Percentiles rank a stretch among this genome's conserved stretches.
phyloP scores from a whole-genome alignment of 2,797 vertebrate genomes.

The Acanthiza pusilla region DNA sequence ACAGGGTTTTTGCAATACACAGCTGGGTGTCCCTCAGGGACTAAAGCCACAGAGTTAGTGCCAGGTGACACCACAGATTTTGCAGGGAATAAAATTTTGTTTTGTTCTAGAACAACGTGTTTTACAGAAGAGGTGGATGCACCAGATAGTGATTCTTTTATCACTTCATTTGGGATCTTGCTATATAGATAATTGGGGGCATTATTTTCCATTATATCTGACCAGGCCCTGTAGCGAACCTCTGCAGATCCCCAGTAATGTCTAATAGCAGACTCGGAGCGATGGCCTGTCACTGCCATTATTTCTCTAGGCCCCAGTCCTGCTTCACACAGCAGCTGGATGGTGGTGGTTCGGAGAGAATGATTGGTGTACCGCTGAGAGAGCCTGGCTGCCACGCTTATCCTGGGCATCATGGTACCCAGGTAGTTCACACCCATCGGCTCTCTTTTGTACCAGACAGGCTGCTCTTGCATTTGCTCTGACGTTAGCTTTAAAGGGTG shows the following conservation, averaged over 20 bases:
- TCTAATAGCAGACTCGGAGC: slow-evolving; percentile 49
- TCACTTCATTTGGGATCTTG: slow-evolving; percentile 26
- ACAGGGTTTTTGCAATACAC: not conserved
- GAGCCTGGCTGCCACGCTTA: slow-evolving; percentile 64
- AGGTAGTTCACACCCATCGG: slow-evolving; percentile 68
- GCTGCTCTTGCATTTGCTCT: slow-evolving; percentile 63
- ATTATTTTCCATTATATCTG: slow-evolving; percentile 28
- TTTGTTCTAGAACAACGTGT: slow-evolving; percentile 1
- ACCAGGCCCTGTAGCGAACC: slow-evolving; percentile 54
- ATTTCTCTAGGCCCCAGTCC: slow-evolving; percentile 65
- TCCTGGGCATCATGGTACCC: slow-evolving; percentile 68
- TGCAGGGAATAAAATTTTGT: slow-evolving; percentile 1
- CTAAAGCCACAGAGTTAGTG: not conserved
- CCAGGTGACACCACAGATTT: not conserved
- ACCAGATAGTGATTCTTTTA: not conserved
- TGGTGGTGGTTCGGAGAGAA: slow-evolving; percentile 65
- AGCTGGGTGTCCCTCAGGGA: not conserved
- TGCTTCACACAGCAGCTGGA: slow-evolving; percentile 63
- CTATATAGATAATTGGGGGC: not conserved
- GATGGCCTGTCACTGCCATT: slow-evolving; percentile 61
- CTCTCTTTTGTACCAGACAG: slow-evolving; percentile 67
- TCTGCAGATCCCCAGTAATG: slow-evolving; percentile 60
- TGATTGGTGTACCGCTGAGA: slow-evolving; percentile 64
- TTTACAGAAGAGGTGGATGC: slow-evolving; percentile 3
- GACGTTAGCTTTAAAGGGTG: slow-evolving; percentile 60